Evolutionary conservation across 1,140 invertebrate genomes (phyloP), one percentile per base, ranked within the genome.

Genomic region (Camponotus pennsylvanicus): DNA sequence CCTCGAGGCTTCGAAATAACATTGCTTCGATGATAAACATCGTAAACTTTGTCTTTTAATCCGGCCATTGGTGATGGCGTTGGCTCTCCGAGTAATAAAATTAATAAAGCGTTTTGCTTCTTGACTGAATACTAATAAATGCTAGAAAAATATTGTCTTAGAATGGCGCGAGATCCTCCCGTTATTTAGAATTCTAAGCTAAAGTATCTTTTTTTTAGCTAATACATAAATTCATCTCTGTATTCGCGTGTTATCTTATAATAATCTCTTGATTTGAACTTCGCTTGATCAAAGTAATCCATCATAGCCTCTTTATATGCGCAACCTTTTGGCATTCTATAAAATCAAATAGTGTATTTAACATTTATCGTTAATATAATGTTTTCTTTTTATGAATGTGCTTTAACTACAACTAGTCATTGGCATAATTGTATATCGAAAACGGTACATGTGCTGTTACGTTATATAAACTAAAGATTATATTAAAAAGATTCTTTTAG

Each of bases 31-130:
- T 42, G 18, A 13, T 21, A 73, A 82, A 82, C 67, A 73, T 59
- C 67, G 40, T 73, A 61, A 82, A 73, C 27, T 45, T 15, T 40
- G 40, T 61, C 40, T 42, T 13, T 83, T 83, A 83, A 83, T 71
- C 42, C 67, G 34, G 32, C 8, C 42, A 63, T 63, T 40, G 40
- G 40, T 37, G 11, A 9, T 34, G 18, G 75, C 45, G n/a, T 66
- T 34, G 27, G 3, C 40, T 27, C 42, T 8, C 42, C 18, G 15
- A 79, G 27, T n/a, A 13, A 3, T 1, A 42, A 42, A n/a, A 45
- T 71, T 18, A 59, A 52, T n/a, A 4, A 79, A 15, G 13, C 77
- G 77, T n/a, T 27, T 57, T 34, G n/a, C 11, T 15, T 15, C 57
- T 42, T 70, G 11, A 18, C 73, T 3, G 6, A 34, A 40, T 42